A percentile compares a stretch with the other conserved stretches of the same genome.
Conservation (phyloP, 2,797 vertebrate species). For the Psittacula echo region DNA sequence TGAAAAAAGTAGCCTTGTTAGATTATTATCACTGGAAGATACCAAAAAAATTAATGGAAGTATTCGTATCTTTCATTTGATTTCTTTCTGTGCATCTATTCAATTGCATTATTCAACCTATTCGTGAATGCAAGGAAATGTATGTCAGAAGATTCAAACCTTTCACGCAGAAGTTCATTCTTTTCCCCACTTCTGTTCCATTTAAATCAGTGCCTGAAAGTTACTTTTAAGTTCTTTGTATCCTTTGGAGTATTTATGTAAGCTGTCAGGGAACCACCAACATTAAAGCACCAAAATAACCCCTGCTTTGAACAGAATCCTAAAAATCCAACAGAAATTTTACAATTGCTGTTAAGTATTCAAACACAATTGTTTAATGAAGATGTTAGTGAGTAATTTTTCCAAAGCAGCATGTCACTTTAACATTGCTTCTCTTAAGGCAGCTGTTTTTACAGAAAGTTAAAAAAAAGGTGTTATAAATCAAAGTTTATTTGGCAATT, state of each 20-base stretch:
- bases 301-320: slow-evolving; percentile 11
- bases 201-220: slow-evolving; percentile 43
- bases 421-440: not conserved
- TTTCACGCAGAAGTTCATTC: slow-evolving; percentile 14
- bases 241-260: slow-evolving; percentile 45
- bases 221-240: slow-evolving; percentile 55
- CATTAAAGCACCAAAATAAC: slow-evolving; percentile 29
- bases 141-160: slow-evolving; percentile 43
- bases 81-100: not conserved
- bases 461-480: not conserved
- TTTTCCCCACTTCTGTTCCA: not conserved
- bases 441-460: not conserved
- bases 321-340: slow-evolving; percentile 34
- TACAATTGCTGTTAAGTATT: not conserved
- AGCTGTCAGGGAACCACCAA: slow-evolving; percentile 35
- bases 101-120: not conserved
- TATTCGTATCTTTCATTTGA: not conserved
- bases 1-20: not conserved
- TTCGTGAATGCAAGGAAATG: slow-evolving; percentile 1
- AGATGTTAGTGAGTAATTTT: not conserved
- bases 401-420: not conserved
- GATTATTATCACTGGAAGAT: not conserved
- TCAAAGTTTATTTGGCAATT: not conserved
- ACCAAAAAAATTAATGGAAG: not conserved
- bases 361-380: slow-evolving; percentile 18